phyloP scores from a whole-genome alignment of 2,113 vertebrate species.

The Gymnarchus niloticus region DNA sequence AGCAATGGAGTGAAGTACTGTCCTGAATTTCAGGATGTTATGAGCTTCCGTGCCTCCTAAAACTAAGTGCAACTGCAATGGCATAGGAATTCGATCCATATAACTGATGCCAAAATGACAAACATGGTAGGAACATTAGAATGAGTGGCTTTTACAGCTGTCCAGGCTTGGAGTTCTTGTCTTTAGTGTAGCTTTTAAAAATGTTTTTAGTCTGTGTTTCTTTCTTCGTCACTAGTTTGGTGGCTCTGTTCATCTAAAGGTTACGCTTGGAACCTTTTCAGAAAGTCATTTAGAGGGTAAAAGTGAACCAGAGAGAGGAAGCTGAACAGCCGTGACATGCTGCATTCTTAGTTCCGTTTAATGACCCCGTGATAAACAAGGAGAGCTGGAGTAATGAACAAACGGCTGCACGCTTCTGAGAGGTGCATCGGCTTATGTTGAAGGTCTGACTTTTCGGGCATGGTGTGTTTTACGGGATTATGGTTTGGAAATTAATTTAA shows the following conservation, averaged over 20 bases:
- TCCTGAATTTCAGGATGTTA: neutral
- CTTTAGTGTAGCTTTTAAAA: neutral
- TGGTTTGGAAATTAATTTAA: conserved; percentile 53
- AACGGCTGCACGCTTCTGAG: neutral
- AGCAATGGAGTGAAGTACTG: neutral
- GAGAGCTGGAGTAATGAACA: neutral
- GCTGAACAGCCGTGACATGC: neutral
- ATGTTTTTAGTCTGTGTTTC: neutral
- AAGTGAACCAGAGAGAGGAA: neutral
- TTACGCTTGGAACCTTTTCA: conserved; percentile 33
- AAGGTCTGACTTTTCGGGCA: neutral
- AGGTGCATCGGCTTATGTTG: conserved; percentile 32
- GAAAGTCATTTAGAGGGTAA: conserved; percentile 4
- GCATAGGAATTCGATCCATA: neutral
- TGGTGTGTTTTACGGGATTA: conserved; percentile 51
- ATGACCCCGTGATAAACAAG: neutral
- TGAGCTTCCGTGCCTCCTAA: neutral
- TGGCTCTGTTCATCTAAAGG: neutral
- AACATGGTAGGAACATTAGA: neutral
- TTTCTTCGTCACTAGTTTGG: neutral
- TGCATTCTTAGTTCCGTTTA: neutral
- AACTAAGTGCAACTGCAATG: neutral
- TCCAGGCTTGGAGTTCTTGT: neutral
- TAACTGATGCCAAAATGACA: neutral
- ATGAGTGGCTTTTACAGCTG: neutral